These are phyloP conservation scores for Drosophila kanekoi DNA, from an alignment of 2,888 invertebrate genomes.

Conservation along the genomic window DNA sequence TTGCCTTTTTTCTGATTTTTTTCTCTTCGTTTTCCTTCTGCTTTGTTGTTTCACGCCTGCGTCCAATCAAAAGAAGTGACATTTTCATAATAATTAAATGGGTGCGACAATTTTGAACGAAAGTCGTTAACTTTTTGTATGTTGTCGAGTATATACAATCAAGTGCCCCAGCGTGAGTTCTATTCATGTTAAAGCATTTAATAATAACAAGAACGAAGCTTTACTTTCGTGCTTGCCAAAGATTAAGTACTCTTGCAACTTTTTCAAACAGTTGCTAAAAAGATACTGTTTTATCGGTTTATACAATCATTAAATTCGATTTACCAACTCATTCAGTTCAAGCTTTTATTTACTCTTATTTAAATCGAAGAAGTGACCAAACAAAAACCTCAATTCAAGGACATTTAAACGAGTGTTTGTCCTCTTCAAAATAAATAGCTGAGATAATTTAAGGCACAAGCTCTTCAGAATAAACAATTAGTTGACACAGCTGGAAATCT, in stretches of 20 bases:
- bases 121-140: conserved; percentile 7
- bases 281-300: background rate
- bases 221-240: background rate
- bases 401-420: background rate
- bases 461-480: background rate
- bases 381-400: background rate
- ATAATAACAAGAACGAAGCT: background rate
- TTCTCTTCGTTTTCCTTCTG: background rate
- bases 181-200: background rate
- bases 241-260: background rate
- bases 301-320: too few species aligned
- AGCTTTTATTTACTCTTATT: too few species aligned
- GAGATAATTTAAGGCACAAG: background rate
- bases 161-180: background rate
- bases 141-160: background rate
- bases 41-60: conserved; percentile 13
- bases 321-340: too few species aligned
- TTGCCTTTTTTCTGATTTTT: conserved; percentile 6
- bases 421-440: background rate
- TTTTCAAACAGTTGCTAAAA: background rate
- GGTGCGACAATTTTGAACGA: conserved; percentile 12
- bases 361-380: background rate
- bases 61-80: conserved; percentile 25
- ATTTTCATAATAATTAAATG: conserved; percentile 23
- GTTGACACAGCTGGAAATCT: background rate